Evolutionary conservation across 2,797 vertebrate genomes (phyloP).

Genomic region (Malacoctenus gilli): DNA sequence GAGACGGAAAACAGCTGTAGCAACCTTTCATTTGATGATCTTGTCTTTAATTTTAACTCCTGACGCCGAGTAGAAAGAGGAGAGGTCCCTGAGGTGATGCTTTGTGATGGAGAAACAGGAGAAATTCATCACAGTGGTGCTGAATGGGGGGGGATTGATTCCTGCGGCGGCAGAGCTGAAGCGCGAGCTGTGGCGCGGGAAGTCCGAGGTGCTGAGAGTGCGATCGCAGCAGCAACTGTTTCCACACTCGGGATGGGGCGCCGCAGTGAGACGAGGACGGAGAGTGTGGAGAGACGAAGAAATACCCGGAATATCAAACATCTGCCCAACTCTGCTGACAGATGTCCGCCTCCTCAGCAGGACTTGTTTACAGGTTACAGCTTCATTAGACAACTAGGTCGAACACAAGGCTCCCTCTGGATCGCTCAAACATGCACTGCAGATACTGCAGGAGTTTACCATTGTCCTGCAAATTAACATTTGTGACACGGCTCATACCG

Average conservation of each 20-base stretch:
- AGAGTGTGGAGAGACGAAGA: constrained; percentile 4
- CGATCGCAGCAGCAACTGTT: constrained; percentile 32
- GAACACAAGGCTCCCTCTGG: constrained; percentile 24
- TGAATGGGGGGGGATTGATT: constrained; percentile 14
- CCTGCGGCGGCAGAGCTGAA: constrained; percentile 13
- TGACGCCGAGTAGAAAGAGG: not conserved
- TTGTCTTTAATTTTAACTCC: constrained; percentile 14
- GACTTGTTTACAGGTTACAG: constrained; percentile 70
- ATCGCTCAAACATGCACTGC: constrained; percentile 14
- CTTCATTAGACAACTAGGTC: constrained; percentile 73
- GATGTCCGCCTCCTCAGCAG: constrained; percentile 61
- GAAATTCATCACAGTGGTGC: constrained; percentile 21
- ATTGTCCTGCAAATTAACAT: constrained; percentile 16
- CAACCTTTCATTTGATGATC: constrained; percentile 10
- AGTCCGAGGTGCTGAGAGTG: constrained; percentile 20
- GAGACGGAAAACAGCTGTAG: constrained; percentile 28
- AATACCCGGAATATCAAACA: constrained; percentile 43
- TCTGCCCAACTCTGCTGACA: constrained; percentile 69
- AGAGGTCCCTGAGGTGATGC: constrained; percentile 14
- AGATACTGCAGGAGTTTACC: not conserved
- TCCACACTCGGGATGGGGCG: constrained; percentile 8
- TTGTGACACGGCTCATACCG: not conserved
- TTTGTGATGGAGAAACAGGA: constrained; percentile 18
- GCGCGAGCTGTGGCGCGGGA: constrained; percentile 5
- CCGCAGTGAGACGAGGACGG: not conserved